Evolutionary conservation across 2,888 invertebrate genomes (phyloP).

Genomic region (Monochamus alternatus): DNA sequence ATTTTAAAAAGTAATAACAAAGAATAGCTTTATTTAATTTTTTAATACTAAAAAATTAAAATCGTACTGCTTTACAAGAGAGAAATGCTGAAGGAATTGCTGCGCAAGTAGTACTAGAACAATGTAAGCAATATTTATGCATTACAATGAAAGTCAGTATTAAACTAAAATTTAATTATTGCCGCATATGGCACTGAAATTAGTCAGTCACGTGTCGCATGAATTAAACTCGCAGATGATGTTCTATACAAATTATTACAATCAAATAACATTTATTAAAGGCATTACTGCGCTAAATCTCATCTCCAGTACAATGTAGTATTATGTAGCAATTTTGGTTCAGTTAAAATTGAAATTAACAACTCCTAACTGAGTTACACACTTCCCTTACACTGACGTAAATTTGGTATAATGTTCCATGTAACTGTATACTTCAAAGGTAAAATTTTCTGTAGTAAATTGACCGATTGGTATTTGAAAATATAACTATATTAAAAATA

Average conservation of each 20-base stretch:
- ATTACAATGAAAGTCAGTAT: slow-evolving; percentile 7
- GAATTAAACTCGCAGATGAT: slow-evolving; percentile 39
- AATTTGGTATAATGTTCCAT: not conserved
- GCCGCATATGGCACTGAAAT: slow-evolving; percentile 14
- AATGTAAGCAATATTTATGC: not conserved
- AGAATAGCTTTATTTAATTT: no score
- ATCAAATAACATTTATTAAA: slow-evolving; percentile 47
- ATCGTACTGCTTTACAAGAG: no score
- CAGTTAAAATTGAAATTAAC: slow-evolving; percentile 21
- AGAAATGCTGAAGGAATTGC: no score
- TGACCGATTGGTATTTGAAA: no score
- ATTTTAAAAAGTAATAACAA: no score
- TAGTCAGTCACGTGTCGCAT: slow-evolving; percentile 38
- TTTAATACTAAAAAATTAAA: no score
- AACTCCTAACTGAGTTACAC: slow-evolving; percentile 21
- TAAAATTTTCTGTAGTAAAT: no score
- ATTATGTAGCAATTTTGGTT: slow-evolving; percentile 26
- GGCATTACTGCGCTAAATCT: slow-evolving; percentile 40
- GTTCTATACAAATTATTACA: slow-evolving; percentile 47
- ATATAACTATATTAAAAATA: no score
- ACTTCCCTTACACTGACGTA: slow-evolving; percentile 11
- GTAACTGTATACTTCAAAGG: not conserved
- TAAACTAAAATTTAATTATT: slow-evolving; percentile 24
- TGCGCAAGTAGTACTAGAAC: no score
- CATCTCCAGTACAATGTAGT: slow-evolving; percentile 33